A percentile compares a stretch with the other conserved stretches of the same genome.
phyloP scores from a whole-genome alignment of 2,113 vertebrate species.

The Saimiri boliviensis region DNA sequence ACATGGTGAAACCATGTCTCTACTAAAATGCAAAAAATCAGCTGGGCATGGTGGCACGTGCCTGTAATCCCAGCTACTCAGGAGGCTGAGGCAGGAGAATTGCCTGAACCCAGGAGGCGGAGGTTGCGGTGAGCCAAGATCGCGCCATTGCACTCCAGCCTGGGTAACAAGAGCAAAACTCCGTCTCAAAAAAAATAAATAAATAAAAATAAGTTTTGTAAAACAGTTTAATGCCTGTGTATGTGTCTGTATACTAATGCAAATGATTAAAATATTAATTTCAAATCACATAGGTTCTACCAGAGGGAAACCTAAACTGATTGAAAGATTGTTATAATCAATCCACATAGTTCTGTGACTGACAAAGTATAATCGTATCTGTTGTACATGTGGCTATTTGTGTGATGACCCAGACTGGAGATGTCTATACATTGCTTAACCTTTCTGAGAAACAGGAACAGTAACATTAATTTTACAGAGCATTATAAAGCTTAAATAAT shows the following conservation, averaged over 20 bases:
- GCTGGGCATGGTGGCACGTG: no score
- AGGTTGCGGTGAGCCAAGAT: no score
- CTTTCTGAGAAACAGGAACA: background rate
- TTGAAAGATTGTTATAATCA: background rate
- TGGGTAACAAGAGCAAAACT: no score
- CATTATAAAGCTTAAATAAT: background rate
- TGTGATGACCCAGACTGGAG: background rate
- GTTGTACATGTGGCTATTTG: background rate
- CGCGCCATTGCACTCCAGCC: no score
- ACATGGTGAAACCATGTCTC: no score
- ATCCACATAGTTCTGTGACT: background rate
- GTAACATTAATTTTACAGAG: background rate
- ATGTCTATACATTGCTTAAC: background rate
- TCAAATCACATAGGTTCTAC: background rate
- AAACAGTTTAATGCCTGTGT: background rate
- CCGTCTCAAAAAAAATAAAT: no score
- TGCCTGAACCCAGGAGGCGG: no score
- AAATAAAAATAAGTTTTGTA: background rate
- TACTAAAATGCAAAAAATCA: no score
- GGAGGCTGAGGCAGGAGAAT: no score
- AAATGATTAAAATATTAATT: background rate
- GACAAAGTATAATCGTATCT: background rate
- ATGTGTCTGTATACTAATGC: background rate
- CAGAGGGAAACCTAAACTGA: background rate
- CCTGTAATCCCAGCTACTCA: no score